These are phyloP conservation scores for Andrena marginata DNA, from an alignment of 2,888 invertebrate species.

Conservation along the genomic window DNA sequence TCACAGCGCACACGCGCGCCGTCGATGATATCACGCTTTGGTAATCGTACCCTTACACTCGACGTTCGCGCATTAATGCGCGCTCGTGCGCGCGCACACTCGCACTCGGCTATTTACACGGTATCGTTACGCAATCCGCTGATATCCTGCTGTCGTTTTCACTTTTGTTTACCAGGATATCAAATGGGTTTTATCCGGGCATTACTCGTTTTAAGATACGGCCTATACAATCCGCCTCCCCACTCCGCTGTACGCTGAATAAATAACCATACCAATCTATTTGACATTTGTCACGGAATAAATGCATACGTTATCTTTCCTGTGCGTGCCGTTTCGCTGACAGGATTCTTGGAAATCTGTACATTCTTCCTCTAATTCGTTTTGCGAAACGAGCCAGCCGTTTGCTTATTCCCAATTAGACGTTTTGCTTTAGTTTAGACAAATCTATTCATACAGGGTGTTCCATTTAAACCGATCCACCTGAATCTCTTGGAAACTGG, in stretches of 20 bases:
- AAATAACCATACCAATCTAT: neutral
- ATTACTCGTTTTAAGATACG: neutral
- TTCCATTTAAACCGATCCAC: no score
- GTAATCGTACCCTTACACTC: constrained; percentile 17
- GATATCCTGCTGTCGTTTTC: constrained; percentile 23
- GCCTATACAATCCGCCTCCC: neutral
- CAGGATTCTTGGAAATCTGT: neutral
- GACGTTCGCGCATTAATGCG: neutral
- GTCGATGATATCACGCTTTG: constrained; percentile 37
- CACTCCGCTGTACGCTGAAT: neutral
- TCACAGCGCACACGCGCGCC: neutral
- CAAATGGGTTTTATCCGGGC: neutral
- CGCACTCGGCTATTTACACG: neutral
- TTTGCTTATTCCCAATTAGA: no score
- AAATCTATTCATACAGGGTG: neutral
- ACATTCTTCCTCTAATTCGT: neutral
- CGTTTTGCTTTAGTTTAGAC: neutral
- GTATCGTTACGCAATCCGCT: constrained; percentile 7
- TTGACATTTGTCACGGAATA: neutral
- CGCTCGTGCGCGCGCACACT: neutral
- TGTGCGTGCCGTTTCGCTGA: neutral
- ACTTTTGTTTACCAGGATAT: constrained; percentile 11
- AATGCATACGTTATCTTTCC: neutral
- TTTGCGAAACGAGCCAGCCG: neutral
- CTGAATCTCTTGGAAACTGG: no score